Conservation (phyloP, 2,888 invertebrate genomes). For the Brenthis hecate region DNA sequence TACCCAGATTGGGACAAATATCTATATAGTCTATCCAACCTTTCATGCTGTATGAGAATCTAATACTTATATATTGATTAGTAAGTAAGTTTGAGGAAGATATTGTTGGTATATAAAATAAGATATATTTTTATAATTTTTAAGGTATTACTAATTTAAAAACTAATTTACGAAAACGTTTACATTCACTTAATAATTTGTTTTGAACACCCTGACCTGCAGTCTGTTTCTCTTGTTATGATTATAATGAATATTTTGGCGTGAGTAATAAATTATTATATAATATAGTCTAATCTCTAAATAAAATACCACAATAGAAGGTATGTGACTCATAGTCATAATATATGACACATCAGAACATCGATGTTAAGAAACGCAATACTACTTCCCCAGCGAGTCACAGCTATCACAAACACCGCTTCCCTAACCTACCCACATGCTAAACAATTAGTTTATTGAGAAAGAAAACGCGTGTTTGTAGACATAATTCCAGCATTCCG, state of each 20-base stretch:
- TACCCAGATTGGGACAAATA: too few species aligned
- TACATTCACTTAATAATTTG: neutral
- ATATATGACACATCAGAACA: neutral
- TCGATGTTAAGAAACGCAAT: neutral
- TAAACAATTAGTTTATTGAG: conserved; percentile 24
- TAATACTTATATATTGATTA: too few species aligned
- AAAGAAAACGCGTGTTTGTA: neutral
- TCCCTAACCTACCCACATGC: neutral
- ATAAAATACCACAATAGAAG: neutral
- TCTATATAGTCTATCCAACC: too few species aligned
- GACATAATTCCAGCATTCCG: neutral
- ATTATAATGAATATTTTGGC: neutral
- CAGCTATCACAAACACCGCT: neutral
- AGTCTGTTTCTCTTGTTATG: neutral
- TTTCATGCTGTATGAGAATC: too few species aligned
- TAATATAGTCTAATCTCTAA: neutral
- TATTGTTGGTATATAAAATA: too few species aligned
- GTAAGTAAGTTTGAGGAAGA: too few species aligned
- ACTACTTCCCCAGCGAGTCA: neutral
- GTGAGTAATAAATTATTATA: conserved; percentile 3
- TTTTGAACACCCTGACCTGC: neutral
- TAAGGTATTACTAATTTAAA: too few species aligned
- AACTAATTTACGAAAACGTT: neutral
- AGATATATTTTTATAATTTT: too few species aligned
- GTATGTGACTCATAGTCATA: neutral